Percentiles rank a stretch among this genome's conserved stretches.
Evolutionary conservation across 2,113 vertebrate genomes (phyloP).

Genomic region (Cercopithecus mona): DNA sequence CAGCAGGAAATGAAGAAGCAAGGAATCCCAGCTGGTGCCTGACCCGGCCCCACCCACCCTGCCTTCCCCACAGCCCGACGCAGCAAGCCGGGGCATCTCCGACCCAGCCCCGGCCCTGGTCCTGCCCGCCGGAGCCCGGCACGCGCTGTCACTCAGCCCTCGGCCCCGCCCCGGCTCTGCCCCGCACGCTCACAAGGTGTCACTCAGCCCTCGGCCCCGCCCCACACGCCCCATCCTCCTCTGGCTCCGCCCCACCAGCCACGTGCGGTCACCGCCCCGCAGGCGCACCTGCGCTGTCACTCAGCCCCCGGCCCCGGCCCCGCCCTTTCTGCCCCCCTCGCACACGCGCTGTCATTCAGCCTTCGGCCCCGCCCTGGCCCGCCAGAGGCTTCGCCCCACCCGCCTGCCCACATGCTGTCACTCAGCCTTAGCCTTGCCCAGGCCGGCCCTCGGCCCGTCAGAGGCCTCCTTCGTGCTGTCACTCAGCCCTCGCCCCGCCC

Average conservation of each 20-base stretch:
- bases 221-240: not conserved
- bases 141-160: not conserved
- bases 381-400: no score
- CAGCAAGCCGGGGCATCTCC: not conserved
- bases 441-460: not conserved
- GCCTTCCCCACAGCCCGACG: not conserved
- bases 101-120: not conserved
- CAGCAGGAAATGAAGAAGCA: not conserved
- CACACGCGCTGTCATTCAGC: not conserved
- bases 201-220: not conserved
- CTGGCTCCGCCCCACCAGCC: not conserved
- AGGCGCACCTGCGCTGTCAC: not conserved
- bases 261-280: not conserved
- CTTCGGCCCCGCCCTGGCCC: not conserved
- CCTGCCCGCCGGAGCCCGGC: not conserved
- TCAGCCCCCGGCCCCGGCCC: not conserved
- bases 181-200: not conserved
- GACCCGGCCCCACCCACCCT: not conserved
- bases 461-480: not conserved
- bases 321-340: not conserved
- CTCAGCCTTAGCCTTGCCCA: slow-evolving; percentile 58
- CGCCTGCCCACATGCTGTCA: slow-evolving; percentile 73
- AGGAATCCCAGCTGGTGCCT: not conserved
- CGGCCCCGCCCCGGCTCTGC: not conserved
- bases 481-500: slow-evolving; percentile 59